These are phyloP conservation scores for Platycnemis pennipes DNA, from an alignment of 2,888 invertebrate genomes.

Conservation along the genomic window DNA sequence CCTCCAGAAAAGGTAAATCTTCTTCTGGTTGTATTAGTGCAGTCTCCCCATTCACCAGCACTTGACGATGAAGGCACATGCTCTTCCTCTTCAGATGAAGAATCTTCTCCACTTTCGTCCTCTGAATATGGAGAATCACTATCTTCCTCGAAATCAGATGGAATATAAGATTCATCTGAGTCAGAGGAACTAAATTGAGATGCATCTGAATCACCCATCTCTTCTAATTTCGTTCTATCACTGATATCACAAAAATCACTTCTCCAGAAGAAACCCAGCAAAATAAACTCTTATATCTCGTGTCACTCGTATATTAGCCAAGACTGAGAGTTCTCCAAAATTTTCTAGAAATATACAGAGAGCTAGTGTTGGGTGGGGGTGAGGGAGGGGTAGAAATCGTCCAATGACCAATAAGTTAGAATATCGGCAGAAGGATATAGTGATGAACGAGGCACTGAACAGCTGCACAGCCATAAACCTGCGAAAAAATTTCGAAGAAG, in stretches of 20 bases:
- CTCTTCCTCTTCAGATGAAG: slow-evolving; percentile 43
- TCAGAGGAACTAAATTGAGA: no score
- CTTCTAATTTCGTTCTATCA: background rate
- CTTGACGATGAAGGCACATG: background rate
- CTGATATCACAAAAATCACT: background rate
- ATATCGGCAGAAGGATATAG: no score
- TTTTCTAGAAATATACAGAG: no score
- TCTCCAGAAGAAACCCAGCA: background rate
- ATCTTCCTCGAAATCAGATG: background rate
- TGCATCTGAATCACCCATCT: background rate
- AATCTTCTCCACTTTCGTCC: background rate
- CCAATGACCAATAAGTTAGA: no score
- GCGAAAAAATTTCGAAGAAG: no score
- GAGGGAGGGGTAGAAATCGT: no score
- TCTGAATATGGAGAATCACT: no score
- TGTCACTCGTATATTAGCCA: background rate
- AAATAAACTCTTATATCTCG: background rate
- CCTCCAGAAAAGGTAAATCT: background rate
- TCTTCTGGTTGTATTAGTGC: background rate
- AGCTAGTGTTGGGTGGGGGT: no score
- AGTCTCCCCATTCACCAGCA: background rate
- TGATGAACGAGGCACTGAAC: no score
- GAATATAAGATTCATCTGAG: background rate
- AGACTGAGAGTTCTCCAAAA: background rate
- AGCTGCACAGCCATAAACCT: no score